phyloP scores from a whole-genome alignment of 2,888 invertebrate species.

The Stenodera caucasica region DNA sequence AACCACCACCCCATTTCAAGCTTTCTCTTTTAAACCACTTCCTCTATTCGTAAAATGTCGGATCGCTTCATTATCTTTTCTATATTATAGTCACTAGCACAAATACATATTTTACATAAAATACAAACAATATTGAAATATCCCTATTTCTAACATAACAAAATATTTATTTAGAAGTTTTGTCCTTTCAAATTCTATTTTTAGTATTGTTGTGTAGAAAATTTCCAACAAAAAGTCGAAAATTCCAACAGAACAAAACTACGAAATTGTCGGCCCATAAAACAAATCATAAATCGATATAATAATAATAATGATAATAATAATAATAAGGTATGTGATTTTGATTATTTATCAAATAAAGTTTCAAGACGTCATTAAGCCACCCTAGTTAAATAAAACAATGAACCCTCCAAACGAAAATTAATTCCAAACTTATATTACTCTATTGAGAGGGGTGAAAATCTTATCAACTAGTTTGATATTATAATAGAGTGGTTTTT shows the following conservation, averaged over 20 bases:
- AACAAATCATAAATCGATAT: neutral
- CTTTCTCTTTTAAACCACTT: conserved; percentile 26
- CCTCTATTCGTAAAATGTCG: conserved; percentile 30
- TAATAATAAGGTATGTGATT: too few species aligned
- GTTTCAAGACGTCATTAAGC: too few species aligned
- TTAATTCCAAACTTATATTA: too few species aligned
- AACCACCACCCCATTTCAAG: neutral
- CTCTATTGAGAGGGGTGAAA: too few species aligned
- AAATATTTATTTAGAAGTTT: neutral
- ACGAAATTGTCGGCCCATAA: neutral
- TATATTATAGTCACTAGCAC: too few species aligned
- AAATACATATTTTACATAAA: too few species aligned
- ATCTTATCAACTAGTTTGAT: neutral
- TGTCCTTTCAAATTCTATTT: neutral
- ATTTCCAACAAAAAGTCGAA: too few species aligned
- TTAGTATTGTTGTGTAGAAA: neutral
- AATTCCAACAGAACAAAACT: neutral
- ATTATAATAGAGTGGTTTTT: neutral
- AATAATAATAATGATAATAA: too few species aligned
- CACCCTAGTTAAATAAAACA: too few species aligned
- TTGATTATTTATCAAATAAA: too few species aligned
- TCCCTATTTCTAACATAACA: too few species aligned
- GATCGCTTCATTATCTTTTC: conserved; percentile 34
- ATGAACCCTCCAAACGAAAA: too few species aligned
- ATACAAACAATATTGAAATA: neutral